Base-by-base conservation (phyloP, 2,797 vertebrate genomes). In the Austrolebias charrua region DNA sequence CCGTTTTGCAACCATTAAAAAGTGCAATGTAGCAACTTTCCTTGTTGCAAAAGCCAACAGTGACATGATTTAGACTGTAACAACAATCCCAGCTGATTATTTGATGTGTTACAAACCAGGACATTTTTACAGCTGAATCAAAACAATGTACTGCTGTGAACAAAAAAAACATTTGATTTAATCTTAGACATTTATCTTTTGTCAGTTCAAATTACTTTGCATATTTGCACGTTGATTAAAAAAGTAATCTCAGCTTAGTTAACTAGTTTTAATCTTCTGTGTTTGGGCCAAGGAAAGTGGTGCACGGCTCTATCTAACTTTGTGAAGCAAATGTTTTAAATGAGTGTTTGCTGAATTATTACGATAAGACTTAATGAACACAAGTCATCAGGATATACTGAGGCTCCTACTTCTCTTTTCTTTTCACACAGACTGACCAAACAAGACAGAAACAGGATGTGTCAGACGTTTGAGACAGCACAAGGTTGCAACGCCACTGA, bases 371-470 rank as follows among this genome's bases (percentile, higher is more conserved):
- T 51, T 68, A 55, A 78, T 58, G 60, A 43, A 43, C 11, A 31
- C 0, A 51, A 42, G 53, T 65, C 56, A 70, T 71, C 69, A 70
- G 68, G 60, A 69, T 50, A 68, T 3, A 12, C 1, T 53, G 48
- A 4, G 29, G 38, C 53, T 52, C 15, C 1, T 10, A 72, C 71
- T 84, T 84, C 69, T 60, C 69, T 56, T 80, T 80, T 75, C 35
- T 44, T 31, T 13, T 15, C n/a, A 15, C 6, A 11, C 2, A 14
- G 6, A 62, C 2, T 28, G 40, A 53, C 20, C 59, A 51, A 60
- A 67, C 10, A 33, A 42, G 3, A 58, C 0, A 51, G 61, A 63
- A 66, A 43, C 6, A 15, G 54, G 67, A 55, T 58, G 66, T 70
- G 44, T 7, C 4, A n/a, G n/a, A 28, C n/a, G 31, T 20, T 4